Evolutionary conservation across 2,113 vertebrate species (phyloP).

Genomic region (Chrysemys picta): DNA sequence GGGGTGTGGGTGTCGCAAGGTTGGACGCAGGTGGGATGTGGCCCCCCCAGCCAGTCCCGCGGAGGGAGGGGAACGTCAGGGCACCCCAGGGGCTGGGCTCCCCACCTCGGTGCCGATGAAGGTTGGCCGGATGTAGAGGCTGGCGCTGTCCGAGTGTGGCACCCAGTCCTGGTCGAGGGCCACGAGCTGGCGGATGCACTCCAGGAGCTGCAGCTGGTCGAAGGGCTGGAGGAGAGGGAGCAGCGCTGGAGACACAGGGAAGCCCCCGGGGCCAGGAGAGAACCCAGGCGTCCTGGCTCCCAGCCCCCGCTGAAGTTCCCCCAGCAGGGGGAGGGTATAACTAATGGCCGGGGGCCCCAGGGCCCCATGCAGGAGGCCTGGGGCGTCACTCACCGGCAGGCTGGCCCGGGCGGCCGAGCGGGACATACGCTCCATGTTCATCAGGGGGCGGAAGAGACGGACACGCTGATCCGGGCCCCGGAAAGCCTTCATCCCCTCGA

Average conservation of each 20-base stretch:
- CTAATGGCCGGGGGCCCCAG: no score
- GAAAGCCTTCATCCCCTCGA: conserved; percentile 93
- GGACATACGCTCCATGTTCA: conserved; percentile 93
- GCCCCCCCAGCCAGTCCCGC: not conserved
- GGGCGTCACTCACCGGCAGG: conserved; percentile 83
- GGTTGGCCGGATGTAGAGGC: conserved; percentile 92
- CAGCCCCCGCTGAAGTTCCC: not conserved
- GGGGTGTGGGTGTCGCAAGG: not conserved
- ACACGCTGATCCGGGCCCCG: conserved; percentile 83
- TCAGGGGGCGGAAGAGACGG: conserved; percentile 89
- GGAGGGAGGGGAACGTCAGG: no score
- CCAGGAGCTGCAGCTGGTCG: conserved; percentile 83
- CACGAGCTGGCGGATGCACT: conserved; percentile 88
- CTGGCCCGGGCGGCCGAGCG: conserved; percentile 81
- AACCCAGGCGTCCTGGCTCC: not conserved
- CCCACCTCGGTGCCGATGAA: conserved; percentile 87
- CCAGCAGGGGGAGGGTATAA: no score
- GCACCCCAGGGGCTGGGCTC: not conserved
- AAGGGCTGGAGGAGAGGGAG: conserved; percentile 77
- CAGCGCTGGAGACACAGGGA: not conserved
- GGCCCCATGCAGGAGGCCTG: rapidly evolving
- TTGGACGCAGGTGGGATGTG: not conserved
- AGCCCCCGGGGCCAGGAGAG: not conserved
- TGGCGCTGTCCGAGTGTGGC: conserved; percentile 78
- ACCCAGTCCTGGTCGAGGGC: conserved; percentile 91